Percentiles rank a stretch among this genome's conserved stretches.
phyloP scores from a whole-genome alignment of 2,797 vertebrate genomes.

The Lithobates pipiens region DNA sequence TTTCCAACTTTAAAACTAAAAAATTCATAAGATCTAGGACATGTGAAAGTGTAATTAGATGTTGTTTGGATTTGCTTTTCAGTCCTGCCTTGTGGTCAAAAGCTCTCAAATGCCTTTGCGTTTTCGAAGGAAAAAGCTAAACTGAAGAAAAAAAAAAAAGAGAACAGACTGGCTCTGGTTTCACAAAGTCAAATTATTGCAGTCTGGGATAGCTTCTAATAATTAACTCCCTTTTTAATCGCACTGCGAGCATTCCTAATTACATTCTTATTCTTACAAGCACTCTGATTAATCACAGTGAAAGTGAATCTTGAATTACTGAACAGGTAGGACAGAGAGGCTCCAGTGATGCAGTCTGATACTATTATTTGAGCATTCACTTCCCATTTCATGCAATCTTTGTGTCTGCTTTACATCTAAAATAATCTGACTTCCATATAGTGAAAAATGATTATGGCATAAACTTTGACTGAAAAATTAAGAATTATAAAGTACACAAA shows the following conservation, averaged over 20 bases:
- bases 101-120: not conserved
- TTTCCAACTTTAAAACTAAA: not conserved
- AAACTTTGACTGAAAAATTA: too few species aligned
- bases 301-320: slow-evolving; percentile 43
- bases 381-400: not conserved
- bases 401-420: not conserved
- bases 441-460: too few species aligned
- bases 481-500: too few species aligned
- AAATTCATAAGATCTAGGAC: slow-evolving; percentile 11
- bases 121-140: slow-evolving; percentile 31
- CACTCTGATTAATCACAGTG: slow-evolving; percentile 54
- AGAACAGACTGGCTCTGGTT: slow-evolving; percentile 38
- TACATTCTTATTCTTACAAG: slow-evolving; percentile 48
- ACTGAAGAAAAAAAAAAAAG: slow-evolving; percentile 26
- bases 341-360: slow-evolving; percentile 14
- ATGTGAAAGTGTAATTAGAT: slow-evolving; percentile 16
- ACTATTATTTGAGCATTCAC: slow-evolving; percentile 5
- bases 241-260: slow-evolving; percentile 53
- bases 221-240: slow-evolving; percentile 59
- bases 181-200: slow-evolving; percentile 36
- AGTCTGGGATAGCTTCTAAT: slow-evolving; percentile 56
- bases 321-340: slow-evolving; percentile 39
- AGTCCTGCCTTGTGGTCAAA: slow-evolving; percentile 10
- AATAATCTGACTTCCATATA: not conserved
- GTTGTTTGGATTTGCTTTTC: slow-evolving; percentile 8